Percentiles rank a stretch among this genome's conserved stretches.
Conservation (phyloP, 2,888 invertebrate species). For the Trichopoda pennipes region DNA sequence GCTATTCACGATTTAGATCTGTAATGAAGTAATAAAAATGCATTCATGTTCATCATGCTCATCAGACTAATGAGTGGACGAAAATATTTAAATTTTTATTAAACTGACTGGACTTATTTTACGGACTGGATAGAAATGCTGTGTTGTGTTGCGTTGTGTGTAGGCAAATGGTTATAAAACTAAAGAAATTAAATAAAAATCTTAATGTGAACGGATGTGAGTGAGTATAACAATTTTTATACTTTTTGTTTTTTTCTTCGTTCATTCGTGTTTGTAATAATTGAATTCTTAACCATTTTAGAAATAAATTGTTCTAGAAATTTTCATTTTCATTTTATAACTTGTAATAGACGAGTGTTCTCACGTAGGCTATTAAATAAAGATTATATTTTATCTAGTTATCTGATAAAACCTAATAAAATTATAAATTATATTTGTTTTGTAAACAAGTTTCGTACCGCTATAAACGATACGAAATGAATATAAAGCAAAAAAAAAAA, state of each 20-base stretch:
- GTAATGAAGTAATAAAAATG: slow-evolving; percentile 44
- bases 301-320: too few relatives aligned
- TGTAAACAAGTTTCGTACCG: too few relatives aligned
- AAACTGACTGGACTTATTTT: too few relatives aligned
- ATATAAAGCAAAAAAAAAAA: too few relatives aligned
- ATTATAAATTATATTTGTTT: too few relatives aligned
- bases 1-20: not conserved
- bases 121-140: too few relatives aligned
- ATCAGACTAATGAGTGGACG: slow-evolving; percentile 8
- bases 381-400: too few relatives aligned
- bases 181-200: slow-evolving; percentile 4
- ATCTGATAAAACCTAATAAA: too few relatives aligned
- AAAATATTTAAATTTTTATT: slow-evolving; percentile 28
- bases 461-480: too few relatives aligned
- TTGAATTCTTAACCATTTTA: slow-evolving; percentile 14
- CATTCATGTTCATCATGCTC: slow-evolving; percentile 5
- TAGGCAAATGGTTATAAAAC: not conserved
- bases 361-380: not conserved
- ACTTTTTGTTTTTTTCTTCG: too few relatives aligned
- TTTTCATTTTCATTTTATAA: not conserved
- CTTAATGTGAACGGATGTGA: slow-evolving; percentile 27
- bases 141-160: too few relatives aligned
- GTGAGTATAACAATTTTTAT: not conserved
- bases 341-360: not conserved
- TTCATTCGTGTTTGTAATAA: not conserved